A percentile compares a stretch with the other conserved stretches of the same genome.
Evolutionary conservation across 1,140 invertebrate genomes (phyloP).

Genomic region (Asbolus verrucosus): DNA sequence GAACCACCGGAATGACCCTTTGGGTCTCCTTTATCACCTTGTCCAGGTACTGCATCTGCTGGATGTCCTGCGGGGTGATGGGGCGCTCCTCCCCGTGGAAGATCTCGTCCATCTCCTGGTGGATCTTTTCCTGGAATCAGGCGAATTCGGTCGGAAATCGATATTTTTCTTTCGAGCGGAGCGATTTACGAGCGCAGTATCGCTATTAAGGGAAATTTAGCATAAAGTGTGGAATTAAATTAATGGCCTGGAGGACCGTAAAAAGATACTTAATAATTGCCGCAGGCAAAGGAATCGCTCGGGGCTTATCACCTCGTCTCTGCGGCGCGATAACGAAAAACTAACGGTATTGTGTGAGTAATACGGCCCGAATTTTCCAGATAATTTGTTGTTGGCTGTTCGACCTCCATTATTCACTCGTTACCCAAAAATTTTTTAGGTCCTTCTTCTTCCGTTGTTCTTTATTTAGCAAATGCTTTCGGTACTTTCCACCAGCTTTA

Average conservation of each 20-base stretch:
- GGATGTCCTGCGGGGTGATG: slow-evolving; percentile 73
- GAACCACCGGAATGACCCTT: slow-evolving; percentile 79
- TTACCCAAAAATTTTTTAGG: too few species aligned
- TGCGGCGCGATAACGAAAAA: too few species aligned
- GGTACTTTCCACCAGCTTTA: too few species aligned
- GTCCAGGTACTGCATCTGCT: slow-evolving; percentile 79
- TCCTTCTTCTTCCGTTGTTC: too few species aligned
- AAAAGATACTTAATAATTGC: slow-evolving; percentile 31
- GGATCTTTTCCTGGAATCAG: slow-evolving; percentile 62
- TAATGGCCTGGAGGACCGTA: slow-evolving; percentile 9
- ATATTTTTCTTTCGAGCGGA: slow-evolving; percentile 1
- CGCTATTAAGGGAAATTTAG: slow-evolving; percentile 28
- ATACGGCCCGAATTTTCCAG: too few species aligned
- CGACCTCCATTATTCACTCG: too few species aligned
- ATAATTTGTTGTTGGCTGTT: too few species aligned
- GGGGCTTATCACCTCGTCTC: too few species aligned
- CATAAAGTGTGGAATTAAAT: slow-evolving; percentile 28
- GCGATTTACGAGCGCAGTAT: slow-evolving; percentile 8
- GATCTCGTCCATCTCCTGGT: slow-evolving; percentile 75
- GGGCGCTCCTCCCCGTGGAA: slow-evolving; percentile 69
- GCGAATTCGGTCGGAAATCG: neutral
- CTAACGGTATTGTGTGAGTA: too few species aligned
- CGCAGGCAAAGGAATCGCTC: neutral
- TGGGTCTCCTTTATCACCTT: slow-evolving; percentile 78
- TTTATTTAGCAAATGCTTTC: too few species aligned